Evolutionary conservation across 2,797 vertebrate species (phyloP).

Genomic region (Semaprochilodus insignis): DNA sequence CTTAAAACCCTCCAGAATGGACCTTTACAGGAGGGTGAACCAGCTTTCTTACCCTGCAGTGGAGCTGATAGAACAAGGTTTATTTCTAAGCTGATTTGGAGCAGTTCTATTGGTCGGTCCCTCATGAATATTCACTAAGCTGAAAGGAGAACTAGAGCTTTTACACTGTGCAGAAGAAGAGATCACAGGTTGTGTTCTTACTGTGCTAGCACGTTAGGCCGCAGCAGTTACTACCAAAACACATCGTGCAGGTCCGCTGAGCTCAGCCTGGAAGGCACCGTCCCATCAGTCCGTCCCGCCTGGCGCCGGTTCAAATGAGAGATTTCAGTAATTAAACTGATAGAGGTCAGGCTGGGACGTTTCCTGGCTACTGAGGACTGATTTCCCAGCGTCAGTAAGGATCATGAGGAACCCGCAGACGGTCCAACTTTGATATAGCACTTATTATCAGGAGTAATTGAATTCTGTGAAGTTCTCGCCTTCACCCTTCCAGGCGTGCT

Average conservation of each 20-base stretch:
- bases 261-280: background rate
- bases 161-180: too few relatives aligned
- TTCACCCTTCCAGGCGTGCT: slow-evolving; percentile 49
- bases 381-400: slow-evolving; percentile 69
- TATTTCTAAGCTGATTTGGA: too few relatives aligned
- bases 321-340: slow-evolving; percentile 83
- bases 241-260: background rate
- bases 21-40: too few relatives aligned
- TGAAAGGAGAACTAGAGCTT: too few relatives aligned
- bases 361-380: slow-evolving; percentile 73
- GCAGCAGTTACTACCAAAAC: background rate
- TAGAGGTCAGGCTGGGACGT: slow-evolving; percentile 78
- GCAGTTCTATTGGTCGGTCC: too few relatives aligned
- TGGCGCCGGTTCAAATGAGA: slow-evolving; percentile 72
- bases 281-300: background rate
- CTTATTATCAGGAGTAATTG: slow-evolving; percentile 83
- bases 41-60: too few relatives aligned
- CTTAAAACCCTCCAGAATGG: too few relatives aligned
- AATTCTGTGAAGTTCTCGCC: slow-evolving; percentile 65
- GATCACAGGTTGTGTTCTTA: too few relatives aligned
- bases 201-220: too few relatives aligned
- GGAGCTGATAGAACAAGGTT: too few relatives aligned
- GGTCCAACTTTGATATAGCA: slow-evolving; percentile 82
- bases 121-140: too few relatives aligned
- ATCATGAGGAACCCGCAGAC: slow-evolving; percentile 71